Percentiles rank a stretch among this genome's conserved stretches.
These are phyloP conservation scores for Meganola albula DNA, from an alignment of 2,888 invertebrate species.

Conservation along the genomic window DNA sequence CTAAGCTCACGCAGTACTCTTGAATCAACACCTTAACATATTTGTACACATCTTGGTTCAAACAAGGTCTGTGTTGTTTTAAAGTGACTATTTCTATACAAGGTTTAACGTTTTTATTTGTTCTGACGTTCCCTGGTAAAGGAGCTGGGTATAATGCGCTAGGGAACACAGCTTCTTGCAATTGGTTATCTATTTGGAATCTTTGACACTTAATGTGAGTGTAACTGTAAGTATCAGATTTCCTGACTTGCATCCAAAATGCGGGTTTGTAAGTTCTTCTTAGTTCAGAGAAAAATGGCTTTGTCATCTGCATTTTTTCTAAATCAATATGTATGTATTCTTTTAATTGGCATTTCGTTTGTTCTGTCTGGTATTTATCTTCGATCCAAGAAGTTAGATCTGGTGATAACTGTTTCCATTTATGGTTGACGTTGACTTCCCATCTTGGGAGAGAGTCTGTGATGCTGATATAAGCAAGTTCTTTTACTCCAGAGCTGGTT, in stretches of 20 bases:
- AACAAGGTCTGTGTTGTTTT: constrained; percentile 67
- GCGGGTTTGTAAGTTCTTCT: constrained; percentile 85
- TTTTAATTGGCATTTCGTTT: constrained; percentile 84
- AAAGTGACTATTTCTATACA: constrained; percentile 78
- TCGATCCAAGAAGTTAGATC: constrained; percentile 90
- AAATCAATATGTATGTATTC: constrained; percentile 89
- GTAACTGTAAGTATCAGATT: constrained; percentile 82
- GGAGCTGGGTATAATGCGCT: constrained; percentile 81
- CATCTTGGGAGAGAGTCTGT: constrained; percentile 85
- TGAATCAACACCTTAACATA: constrained; percentile 80
- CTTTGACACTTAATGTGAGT: constrained; percentile 82
- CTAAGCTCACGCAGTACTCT: constrained; percentile 83
- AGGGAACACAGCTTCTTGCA: constrained; percentile 83
- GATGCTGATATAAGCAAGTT: constrained; percentile 82
- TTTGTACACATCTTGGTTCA: constrained; percentile 79
- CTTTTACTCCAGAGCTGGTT: constrained; percentile 65
- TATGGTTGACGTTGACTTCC: constrained; percentile 88
- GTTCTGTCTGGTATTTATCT: constrained; percentile 84
- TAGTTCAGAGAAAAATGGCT: constrained; percentile 89
- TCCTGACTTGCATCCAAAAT: constrained; percentile 84
- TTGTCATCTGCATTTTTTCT: constrained; percentile 90
- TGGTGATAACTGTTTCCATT: constrained; percentile 87
- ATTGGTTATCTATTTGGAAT: constrained; percentile 86
- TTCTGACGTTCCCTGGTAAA: constrained; percentile 57
- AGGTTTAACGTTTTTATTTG: constrained; percentile 61